Evolutionary conservation across 2,113 vertebrate species (phyloP), one percentile per base, ranked within the genome.

Genomic region (Leucosticte australis): DNA sequence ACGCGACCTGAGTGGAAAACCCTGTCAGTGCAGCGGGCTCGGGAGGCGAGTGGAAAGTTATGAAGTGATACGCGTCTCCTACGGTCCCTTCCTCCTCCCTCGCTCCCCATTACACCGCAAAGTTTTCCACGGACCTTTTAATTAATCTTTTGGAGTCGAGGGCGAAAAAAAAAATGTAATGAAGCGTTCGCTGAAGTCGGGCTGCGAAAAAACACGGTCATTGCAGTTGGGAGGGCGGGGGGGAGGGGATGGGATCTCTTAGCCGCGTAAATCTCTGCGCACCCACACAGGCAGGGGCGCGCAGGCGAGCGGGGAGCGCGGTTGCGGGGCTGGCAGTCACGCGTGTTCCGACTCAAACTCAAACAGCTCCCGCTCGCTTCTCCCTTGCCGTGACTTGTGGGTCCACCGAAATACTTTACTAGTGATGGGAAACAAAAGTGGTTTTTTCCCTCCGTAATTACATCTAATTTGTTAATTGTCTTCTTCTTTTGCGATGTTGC

Each of bases 391-490:
- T n/a, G 85, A 44, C 75, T 41, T 8, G 9, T 30, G 41, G 39
- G 56, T 71, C 76, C 35, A 7, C 65, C 21, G 15, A 67, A 93
- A 83, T 52, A 74, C 71, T 87, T 75, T 9, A 8, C 73, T 46
- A 41, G 74, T 9, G 70, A 60, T 42, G 90, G 50, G 63, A 69
- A 83, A 88, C 71, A 76, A 94, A 97, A 97, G 94, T 96, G 89
- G 79, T 84, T 90, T 91, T 82, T 39, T 4, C 3, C 13, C 70
- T 77, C 53, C 64, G 8, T 84, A 95, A 97, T 97, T 97, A 97
- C 92, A 95, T 95, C 74, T 93, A 94, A 96, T 97, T 91, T 97
- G 85, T 91, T 97, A 96, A 97, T 97, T 86, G 91, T 95, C 94
- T 56, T 96, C 81, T 92, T 96, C 84, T 94, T 96, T 67, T 59